Conservation (phyloP, 2,113 vertebrate genomes). For the Struthio camelus region DNA sequence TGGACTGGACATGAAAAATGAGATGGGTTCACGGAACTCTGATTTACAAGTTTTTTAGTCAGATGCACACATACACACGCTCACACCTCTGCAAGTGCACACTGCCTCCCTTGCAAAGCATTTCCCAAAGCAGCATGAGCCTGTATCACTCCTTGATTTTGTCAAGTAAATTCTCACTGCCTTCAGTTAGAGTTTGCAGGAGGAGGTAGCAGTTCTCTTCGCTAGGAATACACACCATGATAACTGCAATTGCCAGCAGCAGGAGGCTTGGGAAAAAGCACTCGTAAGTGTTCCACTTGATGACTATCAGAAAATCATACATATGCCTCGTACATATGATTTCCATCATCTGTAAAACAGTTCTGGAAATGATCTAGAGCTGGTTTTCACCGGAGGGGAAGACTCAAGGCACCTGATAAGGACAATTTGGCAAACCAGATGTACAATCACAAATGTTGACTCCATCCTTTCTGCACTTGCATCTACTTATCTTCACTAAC, state of each 20-base stretch:
- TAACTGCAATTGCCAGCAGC: neutral
- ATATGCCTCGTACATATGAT: neutral
- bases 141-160: neutral
- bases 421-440: neutral
- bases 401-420: neutral
- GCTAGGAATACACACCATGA: rapidly evolving
- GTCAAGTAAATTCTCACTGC: neutral
- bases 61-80: neutral
- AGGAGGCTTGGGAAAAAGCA: neutral
- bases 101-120: neutral
- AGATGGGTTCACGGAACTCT: neutral
- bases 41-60: neutral
- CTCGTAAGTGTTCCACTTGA: neutral
- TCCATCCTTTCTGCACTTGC: neutral
- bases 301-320: neutral
- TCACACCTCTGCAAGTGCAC: neutral
- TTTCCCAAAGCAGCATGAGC: neutral
- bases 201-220: neutral
- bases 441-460: neutral
- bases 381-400: neutral
- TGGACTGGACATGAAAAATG: neutral
- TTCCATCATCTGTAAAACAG: neutral
- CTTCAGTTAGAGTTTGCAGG: rapidly evolving
- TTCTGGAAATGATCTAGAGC: neutral
- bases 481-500: neutral